phyloP scores from a whole-genome alignment of 2,888 invertebrate species.

The Boloria selene region DNA sequence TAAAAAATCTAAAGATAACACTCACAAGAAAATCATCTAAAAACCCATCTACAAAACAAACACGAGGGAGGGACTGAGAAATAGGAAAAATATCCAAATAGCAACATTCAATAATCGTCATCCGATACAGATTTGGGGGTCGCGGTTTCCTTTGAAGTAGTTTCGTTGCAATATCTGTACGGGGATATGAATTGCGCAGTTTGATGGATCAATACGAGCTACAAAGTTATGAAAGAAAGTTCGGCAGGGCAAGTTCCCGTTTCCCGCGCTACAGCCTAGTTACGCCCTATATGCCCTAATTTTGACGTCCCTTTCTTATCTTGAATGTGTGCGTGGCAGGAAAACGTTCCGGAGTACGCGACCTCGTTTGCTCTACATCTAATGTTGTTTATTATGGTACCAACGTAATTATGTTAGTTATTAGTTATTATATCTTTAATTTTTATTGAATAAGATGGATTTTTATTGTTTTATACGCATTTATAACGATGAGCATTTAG shows the following conservation, averaged over 20 bases:
- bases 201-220: conserved; percentile 79
- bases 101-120: conserved; percentile 25
- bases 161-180: conserved; percentile 49
- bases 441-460: background rate
- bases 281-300: conserved; percentile 81
- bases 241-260: conserved; percentile 76
- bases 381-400: conserved; percentile 27
- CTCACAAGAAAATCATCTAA: background rate
- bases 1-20: too few relatives aligned
- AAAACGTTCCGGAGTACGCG: conserved; percentile 43
- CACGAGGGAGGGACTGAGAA: background rate
- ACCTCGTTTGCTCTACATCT: conserved; percentile 33
- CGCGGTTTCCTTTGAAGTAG: conserved; percentile 42
- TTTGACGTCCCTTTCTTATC: conserved; percentile 65
- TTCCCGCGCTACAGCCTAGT: conserved; percentile 77
- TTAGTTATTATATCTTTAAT: background rate
- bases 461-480: background rate
- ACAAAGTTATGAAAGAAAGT: conserved; percentile 81
- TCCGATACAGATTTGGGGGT: conserved; percentile 32
- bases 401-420: conserved; percentile 7
- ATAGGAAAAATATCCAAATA: conserved; percentile 8
- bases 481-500: too few relatives aligned
- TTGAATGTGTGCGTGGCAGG: conserved; percentile 60
- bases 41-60: conserved; percentile 4
- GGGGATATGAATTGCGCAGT: conserved; percentile 78